phyloP scores from a whole-genome alignment of 2,888 invertebrate genomes.

The Hydrotaea diabolus region DNA sequence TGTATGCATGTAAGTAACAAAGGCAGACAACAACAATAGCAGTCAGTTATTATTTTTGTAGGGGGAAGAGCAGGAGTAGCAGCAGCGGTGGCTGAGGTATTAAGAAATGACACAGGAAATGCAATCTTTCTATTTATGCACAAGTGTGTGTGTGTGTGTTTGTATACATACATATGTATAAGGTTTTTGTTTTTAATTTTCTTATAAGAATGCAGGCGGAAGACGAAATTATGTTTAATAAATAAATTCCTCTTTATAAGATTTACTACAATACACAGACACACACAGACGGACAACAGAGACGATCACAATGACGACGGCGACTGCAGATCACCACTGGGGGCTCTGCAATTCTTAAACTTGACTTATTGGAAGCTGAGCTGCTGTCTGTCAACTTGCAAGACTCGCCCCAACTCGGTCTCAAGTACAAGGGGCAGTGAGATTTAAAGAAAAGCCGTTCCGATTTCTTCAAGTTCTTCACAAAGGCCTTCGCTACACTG shows the following conservation, averaged over 20 bases:
- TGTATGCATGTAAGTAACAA: conserved; percentile 4
- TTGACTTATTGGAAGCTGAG: not conserved
- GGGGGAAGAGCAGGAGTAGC: not conserved
- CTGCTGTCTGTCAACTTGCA: not conserved
- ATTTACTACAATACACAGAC: conserved; percentile 43
- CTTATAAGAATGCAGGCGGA: conserved; percentile 66
- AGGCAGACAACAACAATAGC: not conserved
- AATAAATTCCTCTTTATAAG: conserved; percentile 50
- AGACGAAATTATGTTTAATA: conserved; percentile 62
- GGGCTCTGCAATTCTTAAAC: not conserved
- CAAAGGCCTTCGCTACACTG: not conserved
- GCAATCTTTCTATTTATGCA: conserved; percentile 33
- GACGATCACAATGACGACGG: not conserved
- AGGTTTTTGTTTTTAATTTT: conserved; percentile 28
- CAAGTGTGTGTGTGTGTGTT: not conserved
- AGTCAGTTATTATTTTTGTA: not conserved
- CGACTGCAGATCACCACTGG: not conserved
- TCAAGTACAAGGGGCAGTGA: not conserved
- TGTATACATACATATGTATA: too few relatives aligned
- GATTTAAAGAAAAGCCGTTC: too few relatives aligned
- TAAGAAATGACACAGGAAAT: conserved; percentile 59
- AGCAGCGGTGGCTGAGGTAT: conserved; percentile 12
- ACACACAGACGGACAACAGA: conserved; percentile 38
- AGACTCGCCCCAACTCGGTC: not conserved
- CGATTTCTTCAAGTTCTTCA: not conserved